Percentiles rank a stretch among this genome's conserved stretches.
Evolutionary conservation across 2,113 vertebrate genomes (phyloP).

Genomic region (Toxostoma redivivum): DNA sequence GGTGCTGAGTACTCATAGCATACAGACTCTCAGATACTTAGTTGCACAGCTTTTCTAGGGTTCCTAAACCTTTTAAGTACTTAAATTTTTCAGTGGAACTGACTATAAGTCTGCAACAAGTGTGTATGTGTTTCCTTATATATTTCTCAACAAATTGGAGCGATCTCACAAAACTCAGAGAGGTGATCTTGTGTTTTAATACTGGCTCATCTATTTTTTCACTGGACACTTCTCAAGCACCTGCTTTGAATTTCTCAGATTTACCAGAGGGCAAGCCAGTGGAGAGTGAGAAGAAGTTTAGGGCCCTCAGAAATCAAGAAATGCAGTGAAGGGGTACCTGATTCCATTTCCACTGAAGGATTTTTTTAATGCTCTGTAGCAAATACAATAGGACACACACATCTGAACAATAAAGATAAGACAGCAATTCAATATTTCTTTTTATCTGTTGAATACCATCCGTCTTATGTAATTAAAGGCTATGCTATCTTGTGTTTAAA

Average conservation of each 20-base stretch:
- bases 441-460: not conserved
- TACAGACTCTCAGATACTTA: not conserved
- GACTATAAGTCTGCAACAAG: not conserved
- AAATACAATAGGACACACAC: not conserved
- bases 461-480: conserved; percentile 16
- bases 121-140: not conserved
- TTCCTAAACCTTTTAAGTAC: not conserved
- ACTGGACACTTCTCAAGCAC: not conserved
- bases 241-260: not conserved
- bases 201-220: not conserved
- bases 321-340: not conserved
- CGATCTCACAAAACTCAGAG: not conserved
- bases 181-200: not conserved
- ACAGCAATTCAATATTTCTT: not conserved
- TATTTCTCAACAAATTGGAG: not conserved
- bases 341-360: not conserved
- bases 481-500: not conserved
- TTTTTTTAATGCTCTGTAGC: not conserved
- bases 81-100: not conserved
- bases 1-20: not conserved
- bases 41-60: not conserved
- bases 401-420: conserved; percentile 1
- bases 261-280: not conserved
- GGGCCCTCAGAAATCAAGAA: not conserved
- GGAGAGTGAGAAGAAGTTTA: not conserved